Base-by-base conservation (phyloP, 2,113 vertebrate species). In the Fukomys damarensis region DNA sequence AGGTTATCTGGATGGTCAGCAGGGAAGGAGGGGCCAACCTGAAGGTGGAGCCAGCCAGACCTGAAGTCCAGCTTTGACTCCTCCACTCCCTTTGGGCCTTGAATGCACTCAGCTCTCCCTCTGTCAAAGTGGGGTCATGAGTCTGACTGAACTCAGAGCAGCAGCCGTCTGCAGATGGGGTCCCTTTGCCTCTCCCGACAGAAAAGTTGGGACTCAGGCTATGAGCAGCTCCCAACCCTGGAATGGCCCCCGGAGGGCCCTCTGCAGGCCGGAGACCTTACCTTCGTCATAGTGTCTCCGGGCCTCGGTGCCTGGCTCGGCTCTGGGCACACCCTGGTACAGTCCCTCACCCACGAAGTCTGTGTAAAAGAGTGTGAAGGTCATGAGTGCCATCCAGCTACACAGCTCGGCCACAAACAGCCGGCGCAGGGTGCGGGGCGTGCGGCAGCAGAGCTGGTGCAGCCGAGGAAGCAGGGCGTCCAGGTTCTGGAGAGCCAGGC, bases 301-400 rank as follows among this genome's bases (percentile, higher is more conserved):
- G 96, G 98, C 99, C 59, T 98, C 98, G 0, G 98, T 98, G 91
- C 99, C 99, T 0, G 99, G 99, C 86, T 98, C 95, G 19, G 99
- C 99, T 61, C 98, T 97, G 86, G 99, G 99, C n/a, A 99, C 96
- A 0, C 99, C 99, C 0, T 98, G 98, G 98, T 99, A 99, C 22
- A 99, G 98, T 43, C 99, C 99, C 89, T 99, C 99, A 0, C 99
- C 99, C 0, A 99, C 98, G 0, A 99, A 99, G 91, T 99, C 99
- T 0, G 99, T 99, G 97, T 99, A 99, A 97, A 99, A 99, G 4
- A 99, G 98, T 59, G 99, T 99, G 98, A 99, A 99, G 0, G 99
- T 99, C 99, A 99, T 99, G 65, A 99, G 98, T 0, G 98, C 99
- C 99, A 99, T 99, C 99, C 99, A 99, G 97, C 99, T 99, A 98